These are phyloP conservation scores for Gryllus bimaculatus DNA, from an alignment of 1,140 invertebrate genomes.

Conservation along the genomic window DNA sequence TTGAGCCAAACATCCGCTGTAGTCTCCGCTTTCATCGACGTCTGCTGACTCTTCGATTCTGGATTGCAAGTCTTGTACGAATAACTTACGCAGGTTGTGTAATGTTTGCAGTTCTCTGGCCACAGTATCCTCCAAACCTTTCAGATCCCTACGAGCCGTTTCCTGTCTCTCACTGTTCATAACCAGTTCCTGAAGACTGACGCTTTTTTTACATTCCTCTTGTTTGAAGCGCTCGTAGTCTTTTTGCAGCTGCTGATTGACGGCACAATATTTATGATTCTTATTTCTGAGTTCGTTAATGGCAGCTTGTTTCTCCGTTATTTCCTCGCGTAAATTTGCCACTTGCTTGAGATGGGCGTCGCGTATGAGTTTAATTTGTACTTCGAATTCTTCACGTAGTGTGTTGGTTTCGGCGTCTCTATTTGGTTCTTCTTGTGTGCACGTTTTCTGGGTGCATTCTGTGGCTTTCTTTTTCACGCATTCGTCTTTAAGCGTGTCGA, in stretches of 20 bases:
- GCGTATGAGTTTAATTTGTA: conserved; percentile 89
- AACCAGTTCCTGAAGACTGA: conserved; percentile 89
- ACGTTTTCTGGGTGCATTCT: conserved; percentile 46
- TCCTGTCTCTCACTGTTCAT: conserved; percentile 83
- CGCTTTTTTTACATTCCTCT: conserved; percentile 89
- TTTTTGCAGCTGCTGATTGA: conserved; percentile 84
- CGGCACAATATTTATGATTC: conserved; percentile 86
- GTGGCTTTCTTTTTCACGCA: conserved; percentile 82
- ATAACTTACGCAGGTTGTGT: conserved; percentile 93
- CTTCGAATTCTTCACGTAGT: conserved; percentile 73
- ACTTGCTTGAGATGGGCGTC: conserved; percentile 90
- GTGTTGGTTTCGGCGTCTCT: conserved; percentile 74
- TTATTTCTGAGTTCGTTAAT: conserved; percentile 83
- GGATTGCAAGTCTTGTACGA: conserved; percentile 93
- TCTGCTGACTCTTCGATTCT: conserved; percentile 58
- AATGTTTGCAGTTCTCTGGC: conserved; percentile 96
- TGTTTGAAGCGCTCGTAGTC: conserved; percentile 93
- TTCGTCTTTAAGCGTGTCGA: conserved; percentile 85
- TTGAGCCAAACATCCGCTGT: conserved; percentile 89
- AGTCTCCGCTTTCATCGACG: conserved; percentile 80
- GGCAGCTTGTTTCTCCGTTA: conserved; percentile 80
- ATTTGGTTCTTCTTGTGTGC: conserved; percentile 44
- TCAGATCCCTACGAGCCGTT: conserved; percentile 94
- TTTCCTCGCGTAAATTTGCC: conserved; percentile 67
- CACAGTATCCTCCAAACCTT: conserved; percentile 92